Percentiles rank a stretch among this genome's conserved stretches.
Conservation (phyloP, 2,797 vertebrate genomes). For the Chaunax sp. region DNA sequence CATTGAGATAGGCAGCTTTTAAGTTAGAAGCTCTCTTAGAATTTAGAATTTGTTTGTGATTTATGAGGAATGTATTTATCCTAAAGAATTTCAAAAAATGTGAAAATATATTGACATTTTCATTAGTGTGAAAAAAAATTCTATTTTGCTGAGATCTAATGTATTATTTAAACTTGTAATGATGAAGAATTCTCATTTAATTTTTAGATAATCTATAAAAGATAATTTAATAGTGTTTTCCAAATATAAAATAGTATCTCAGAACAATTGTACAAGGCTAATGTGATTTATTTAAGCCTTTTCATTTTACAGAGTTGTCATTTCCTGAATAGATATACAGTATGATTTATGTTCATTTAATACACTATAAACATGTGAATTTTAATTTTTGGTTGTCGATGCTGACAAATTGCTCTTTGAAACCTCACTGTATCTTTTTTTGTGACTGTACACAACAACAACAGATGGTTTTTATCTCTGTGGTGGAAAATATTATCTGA, state of each 20-base stretch:
- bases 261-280: neutral
- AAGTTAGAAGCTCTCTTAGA: slow-evolving; percentile 1
- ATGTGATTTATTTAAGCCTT: neutral
- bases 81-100: slow-evolving; percentile 29
- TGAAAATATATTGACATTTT: slow-evolving; percentile 28
- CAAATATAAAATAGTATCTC: neutral
- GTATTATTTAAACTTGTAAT: slow-evolving; percentile 19
- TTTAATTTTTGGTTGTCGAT: neutral
- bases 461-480: slow-evolving; percentile 11
- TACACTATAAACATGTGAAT: neutral
- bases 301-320: neutral
- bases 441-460: neutral
- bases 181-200: neutral
- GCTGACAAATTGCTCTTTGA: slow-evolving; percentile 38
- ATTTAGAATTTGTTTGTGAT: slow-evolving; percentile 14
- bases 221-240: neutral
- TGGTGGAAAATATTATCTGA: slow-evolving; percentile 9
- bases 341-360: slow-evolving; percentile 17
- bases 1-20: slow-evolving; percentile 18
- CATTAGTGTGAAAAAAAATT: slow-evolving; percentile 5
- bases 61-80: slow-evolving; percentile 3
- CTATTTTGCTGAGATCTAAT: slow-evolving; percentile 19
- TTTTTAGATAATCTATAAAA: neutral
- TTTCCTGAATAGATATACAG: neutral
- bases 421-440: slow-evolving; percentile 20